Evolutionary conservation across 2,888 invertebrate genomes (phyloP), one percentile per base, ranked within the genome.

Genomic region (Hydriomena furcata): DNA sequence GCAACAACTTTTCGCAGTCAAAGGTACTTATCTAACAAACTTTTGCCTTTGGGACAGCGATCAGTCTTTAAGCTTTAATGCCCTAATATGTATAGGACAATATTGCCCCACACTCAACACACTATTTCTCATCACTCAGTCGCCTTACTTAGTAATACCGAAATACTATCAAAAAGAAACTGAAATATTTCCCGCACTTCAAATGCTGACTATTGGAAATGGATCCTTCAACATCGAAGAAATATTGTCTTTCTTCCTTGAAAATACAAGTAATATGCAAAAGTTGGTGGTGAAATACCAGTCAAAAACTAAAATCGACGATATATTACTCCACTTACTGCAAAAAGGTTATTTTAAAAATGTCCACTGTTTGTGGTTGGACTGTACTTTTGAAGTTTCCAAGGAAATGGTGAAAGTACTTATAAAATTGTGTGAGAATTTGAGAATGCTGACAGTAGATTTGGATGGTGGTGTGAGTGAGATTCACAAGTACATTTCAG

Each of bases 1-100:
- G 74, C 76, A 81, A 45, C 75, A 79, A 20, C 79, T 91, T 36
- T 60, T 91, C 30, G 60, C 65, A 1, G 67, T 82, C 1, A 91
- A 91, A 71, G 91, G 91, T 2, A 65, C 55, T 36, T 82, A 84
- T 64, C 73, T 91, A 46, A 87, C 89, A 34, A 83, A 89, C 61
- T 91, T 91, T 47, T 83, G 88, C 0, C 58, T 91, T 10, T 86
- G 86, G 86, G 91, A 91, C 59, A 84, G 84, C 4, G 90, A 91
- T 27, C 80, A 86, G 55, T 79, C 84, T 0, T 60, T 91, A 34
- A 82, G 74, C 43, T 68, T 88, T 20, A 86, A 90, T 28, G 79
- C 84, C 2, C 65, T 91, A 1, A 34, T 88, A 12, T 73, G 77
- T 1, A 76, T 91, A 30, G 91, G 91, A 5, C 64, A 58, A 11